Conservation (phyloP, 2,888 invertebrate species). For the Oscheius sp. region DNA sequence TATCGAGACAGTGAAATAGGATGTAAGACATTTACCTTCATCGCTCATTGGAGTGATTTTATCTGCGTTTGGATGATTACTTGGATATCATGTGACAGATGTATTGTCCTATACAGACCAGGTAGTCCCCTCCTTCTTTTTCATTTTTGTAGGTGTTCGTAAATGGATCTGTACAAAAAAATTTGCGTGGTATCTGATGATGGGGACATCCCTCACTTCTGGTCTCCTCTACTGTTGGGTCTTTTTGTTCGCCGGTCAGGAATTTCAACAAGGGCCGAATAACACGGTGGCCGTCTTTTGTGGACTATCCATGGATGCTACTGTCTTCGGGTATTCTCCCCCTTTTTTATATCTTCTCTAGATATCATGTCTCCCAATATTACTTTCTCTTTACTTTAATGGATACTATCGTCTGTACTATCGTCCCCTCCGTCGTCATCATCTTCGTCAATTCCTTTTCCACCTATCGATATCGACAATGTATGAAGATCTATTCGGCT, state of each 20-base stretch:
- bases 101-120: constrained; percentile 64
- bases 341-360: constrained; percentile 13
- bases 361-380: constrained; percentile 44
- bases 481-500: constrained; percentile 69
- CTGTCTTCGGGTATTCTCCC: constrained; percentile 50
- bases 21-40: constrained; percentile 62
- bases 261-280: constrained; percentile 26
- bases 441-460: constrained; percentile 66
- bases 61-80: constrained; percentile 68
- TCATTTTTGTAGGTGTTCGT: constrained; percentile 50
- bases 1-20: constrained; percentile 61
- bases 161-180: constrained; percentile 60
- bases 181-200: constrained; percentile 58
- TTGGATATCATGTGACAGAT: constrained; percentile 64
- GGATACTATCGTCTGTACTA: constrained; percentile 63
- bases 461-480: constrained; percentile 66
- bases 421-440: constrained; percentile 65
- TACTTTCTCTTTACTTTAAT: constrained; percentile 64
- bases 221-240: constrained; percentile 59
- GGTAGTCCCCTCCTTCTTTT: constrained; percentile 32
- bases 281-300: constrained; percentile 51
- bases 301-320: constrained; percentile 59
- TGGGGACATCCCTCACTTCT: constrained; percentile 45
- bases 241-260: constrained; percentile 63
- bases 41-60: constrained; percentile 68